Conservation (phyloP, 2,113 vertebrate genomes). For the Leptobrachium ailaonicum region DNA sequence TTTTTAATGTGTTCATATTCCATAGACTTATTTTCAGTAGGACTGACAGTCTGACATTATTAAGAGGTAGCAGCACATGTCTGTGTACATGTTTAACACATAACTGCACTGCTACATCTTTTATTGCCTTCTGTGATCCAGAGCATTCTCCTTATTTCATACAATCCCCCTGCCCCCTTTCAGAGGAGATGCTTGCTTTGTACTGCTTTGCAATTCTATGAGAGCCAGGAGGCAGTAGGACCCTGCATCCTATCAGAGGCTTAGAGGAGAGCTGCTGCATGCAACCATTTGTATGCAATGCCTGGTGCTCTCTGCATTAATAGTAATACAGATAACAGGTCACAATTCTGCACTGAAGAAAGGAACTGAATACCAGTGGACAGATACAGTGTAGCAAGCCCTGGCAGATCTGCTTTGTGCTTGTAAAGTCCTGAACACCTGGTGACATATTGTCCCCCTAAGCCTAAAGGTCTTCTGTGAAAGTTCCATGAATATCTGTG, state of each 20-base stretch:
- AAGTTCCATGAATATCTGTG: constrained; percentile 75
- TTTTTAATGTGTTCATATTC: too few species aligned
- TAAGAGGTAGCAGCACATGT: too few species aligned
- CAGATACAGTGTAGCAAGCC: constrained; percentile 51
- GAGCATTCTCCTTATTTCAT: constrained; percentile 25
- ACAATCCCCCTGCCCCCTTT: constrained; percentile 46
- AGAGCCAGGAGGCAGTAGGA: constrained; percentile 76
- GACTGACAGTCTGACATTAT: too few species aligned
- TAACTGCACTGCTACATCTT: too few species aligned
- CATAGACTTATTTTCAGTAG: too few species aligned
- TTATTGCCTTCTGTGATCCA: not conserved
- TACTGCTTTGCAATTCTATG: constrained; percentile 61
- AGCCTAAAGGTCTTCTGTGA: constrained; percentile 56
- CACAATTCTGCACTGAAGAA: constrained; percentile 67
- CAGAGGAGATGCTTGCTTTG: constrained; percentile 52
- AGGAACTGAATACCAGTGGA: constrained; percentile 66
- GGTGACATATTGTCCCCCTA: constrained; percentile 34
- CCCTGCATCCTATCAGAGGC: constrained; percentile 76
- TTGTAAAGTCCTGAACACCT: constrained; percentile 16
- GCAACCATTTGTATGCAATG: constrained; percentile 77
- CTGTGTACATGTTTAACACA: too few species aligned
- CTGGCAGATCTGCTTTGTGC: constrained; percentile 25
- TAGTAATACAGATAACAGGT: constrained; percentile 67
- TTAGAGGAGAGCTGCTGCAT: constrained; percentile 72
- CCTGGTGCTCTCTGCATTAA: constrained; percentile 72